Percentiles rank a stretch among this genome's conserved stretches.
Conservation (phyloP, 2,888 invertebrate genomes). For the Hyles lineata region DNA sequence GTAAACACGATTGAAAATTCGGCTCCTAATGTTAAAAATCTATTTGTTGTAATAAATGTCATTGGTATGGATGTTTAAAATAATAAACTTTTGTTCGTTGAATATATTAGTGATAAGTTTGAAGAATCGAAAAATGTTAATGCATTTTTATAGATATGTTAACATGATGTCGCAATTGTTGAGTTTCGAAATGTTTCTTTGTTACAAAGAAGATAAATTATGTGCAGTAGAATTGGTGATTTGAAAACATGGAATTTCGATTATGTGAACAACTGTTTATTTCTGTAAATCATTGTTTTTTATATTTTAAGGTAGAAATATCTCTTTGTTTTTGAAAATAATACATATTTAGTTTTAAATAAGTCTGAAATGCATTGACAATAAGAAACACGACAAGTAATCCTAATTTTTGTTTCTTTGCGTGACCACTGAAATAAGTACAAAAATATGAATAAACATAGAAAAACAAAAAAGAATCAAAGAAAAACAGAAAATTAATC, state of each 20-base stretch:
- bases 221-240: not conserved
- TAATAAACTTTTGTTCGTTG: conserved; percentile 23
- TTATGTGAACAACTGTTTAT: not conserved
- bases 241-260: not conserved
- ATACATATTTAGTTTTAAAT: too few relatives aligned
- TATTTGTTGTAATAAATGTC: conserved; percentile 11
- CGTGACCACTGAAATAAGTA: too few relatives aligned
- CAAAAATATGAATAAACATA: not conserved
- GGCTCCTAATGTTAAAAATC: conserved; percentile 3
- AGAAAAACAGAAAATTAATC: not conserved
- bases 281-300: not conserved
- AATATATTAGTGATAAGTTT: conserved; percentile 7
- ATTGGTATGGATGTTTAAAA: conserved; percentile 2
- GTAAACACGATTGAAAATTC: too few relatives aligned
- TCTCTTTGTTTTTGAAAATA: too few relatives aligned
- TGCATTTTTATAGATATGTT: conserved; percentile 13
- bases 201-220: not conserved
- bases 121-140: conserved; percentile 31
- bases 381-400: too few relatives aligned
- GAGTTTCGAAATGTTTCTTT: conserved; percentile 2
- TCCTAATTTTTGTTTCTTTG: too few relatives aligned
- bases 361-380: too few relatives aligned
- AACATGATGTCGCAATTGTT: conserved; percentile 12
- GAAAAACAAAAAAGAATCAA: not conserved
- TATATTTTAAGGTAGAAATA: too few relatives aligned